These are phyloP conservation scores for Tilapia sparmanii DNA, from an alignment of 2,113 vertebrate genomes.

Conservation along the genomic window DNA sequence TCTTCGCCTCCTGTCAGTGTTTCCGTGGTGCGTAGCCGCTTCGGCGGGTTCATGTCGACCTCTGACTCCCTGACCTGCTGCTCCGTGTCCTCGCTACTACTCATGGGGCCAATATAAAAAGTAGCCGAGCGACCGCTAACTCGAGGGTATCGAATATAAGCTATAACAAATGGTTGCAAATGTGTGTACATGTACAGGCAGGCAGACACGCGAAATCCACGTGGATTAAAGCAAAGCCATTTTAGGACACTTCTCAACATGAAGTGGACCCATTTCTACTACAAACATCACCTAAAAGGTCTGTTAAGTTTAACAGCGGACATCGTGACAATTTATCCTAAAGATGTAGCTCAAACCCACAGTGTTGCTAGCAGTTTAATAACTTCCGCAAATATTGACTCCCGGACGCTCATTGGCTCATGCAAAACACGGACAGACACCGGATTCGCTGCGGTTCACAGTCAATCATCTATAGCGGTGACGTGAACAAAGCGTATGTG, in stretches of 20 bases:
- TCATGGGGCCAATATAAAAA: not conserved
- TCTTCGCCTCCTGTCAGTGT: not conserved
- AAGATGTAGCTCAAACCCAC: not conserved
- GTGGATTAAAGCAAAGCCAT: not conserved
- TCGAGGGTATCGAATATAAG: not conserved
- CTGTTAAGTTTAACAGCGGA: not conserved
- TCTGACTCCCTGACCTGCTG: not conserved
- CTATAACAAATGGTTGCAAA: not conserved
- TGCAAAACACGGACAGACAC: constrained; percentile 5
- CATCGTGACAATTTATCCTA: accelerated
- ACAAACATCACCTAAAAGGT: not conserved
- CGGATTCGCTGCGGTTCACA: not conserved
- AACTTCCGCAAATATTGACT: constrained; percentile 55
- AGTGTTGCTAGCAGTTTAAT: not conserved
- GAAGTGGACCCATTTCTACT: not conserved
- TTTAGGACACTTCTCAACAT: not conserved
- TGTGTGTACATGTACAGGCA: not conserved
- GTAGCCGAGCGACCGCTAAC: too few relatives aligned
- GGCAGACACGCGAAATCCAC: not conserved
- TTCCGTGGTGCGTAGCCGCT: constrained; percentile 3
- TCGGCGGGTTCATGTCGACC: constrained; percentile 4
- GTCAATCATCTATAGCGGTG: not conserved
- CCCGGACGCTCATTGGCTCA: constrained; percentile 28
- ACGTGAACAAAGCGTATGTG: not conserved
- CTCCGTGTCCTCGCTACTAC: not conserved